These are phyloP conservation scores for Candidula unifasciata DNA, from an alignment of 2,888 invertebrate species.

Conservation along the genomic window DNA sequence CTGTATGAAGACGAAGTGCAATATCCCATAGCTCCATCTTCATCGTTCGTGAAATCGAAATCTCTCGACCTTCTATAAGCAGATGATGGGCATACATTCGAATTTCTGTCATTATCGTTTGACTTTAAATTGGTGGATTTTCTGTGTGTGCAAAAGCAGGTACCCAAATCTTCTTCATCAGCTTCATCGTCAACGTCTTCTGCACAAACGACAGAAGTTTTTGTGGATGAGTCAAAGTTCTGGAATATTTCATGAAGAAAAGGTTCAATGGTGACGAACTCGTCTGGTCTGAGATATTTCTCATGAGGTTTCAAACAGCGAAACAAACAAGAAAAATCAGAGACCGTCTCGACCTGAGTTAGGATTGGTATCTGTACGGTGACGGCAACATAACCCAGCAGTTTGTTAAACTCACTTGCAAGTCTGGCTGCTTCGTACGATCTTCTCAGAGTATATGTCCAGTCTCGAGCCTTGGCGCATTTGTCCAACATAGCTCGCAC, in stretches of 20 bases:
- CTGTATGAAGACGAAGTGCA: neutral
- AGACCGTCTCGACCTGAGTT: conserved; percentile 54
- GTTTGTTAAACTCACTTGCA: conserved; percentile 52
- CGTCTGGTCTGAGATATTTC: conserved; percentile 51
- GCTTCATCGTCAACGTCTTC: neutral
- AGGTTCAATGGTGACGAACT: conserved; percentile 55
- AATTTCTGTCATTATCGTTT: too few relatives aligned
- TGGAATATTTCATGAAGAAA: conserved; percentile 48
- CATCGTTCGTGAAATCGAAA: too few relatives aligned
- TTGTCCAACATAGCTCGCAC: conserved; percentile 52
- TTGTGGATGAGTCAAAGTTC: neutral
- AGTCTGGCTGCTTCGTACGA: conserved; percentile 43
- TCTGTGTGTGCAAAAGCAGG: too few relatives aligned
- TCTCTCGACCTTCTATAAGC: too few relatives aligned
- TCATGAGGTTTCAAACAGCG: conserved; percentile 53
- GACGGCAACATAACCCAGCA: conserved; percentile 40
- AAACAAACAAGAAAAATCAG: conserved; percentile 54
- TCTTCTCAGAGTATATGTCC: conserved; percentile 34
- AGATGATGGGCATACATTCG: too few relatives aligned
- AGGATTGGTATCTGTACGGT: conserved; percentile 50
- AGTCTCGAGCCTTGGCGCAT: conserved; percentile 36
- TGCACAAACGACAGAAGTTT: neutral
- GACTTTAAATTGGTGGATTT: too few relatives aligned
- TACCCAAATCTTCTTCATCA: neutral
- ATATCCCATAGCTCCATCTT: too few relatives aligned